phyloP scores from a whole-genome alignment of 2,113 vertebrate genomes.

The Felis chaus region DNA sequence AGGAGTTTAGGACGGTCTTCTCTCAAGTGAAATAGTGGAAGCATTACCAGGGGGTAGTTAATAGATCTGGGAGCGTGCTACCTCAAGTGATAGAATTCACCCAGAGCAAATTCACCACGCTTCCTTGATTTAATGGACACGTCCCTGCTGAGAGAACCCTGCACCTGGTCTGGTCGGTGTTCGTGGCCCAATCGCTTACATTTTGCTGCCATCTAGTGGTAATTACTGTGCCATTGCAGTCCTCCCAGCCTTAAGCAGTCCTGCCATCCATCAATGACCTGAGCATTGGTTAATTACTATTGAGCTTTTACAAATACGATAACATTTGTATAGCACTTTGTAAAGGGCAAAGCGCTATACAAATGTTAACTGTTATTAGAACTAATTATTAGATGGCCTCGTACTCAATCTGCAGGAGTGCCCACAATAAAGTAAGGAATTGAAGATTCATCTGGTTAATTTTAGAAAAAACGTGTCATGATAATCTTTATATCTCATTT shows the following conservation, averaged over 20 bases:
- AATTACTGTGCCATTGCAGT: accelerated
- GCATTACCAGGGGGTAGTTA: neutral
- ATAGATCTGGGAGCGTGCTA: conserved; percentile 9
- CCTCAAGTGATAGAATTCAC: conserved; percentile 58
- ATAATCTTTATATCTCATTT: conserved; percentile 37
- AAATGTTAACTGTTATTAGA: conserved; percentile 70
- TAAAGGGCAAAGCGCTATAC: conserved; percentile 59
- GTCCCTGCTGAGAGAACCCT: conserved; percentile 1
- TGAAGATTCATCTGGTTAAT: conserved; percentile 56
- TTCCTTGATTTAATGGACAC: neutral
- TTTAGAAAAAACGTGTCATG: conserved; percentile 43
- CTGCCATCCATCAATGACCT: neutral
- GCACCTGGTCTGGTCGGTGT: neutral
- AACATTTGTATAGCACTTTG: conserved; percentile 58
- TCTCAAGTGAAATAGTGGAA: neutral
- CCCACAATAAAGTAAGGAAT: conserved; percentile 28
- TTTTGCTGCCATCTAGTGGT: conserved; percentile 76
- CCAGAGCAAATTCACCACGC: conserved; percentile 11
- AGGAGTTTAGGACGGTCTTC: neutral
- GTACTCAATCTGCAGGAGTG: conserved; percentile 49
- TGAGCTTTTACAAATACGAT: conserved; percentile 63
- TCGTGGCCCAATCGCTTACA: neutral
- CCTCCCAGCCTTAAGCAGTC: neutral
- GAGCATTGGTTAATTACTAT: conserved; percentile 63
- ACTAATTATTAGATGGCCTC: conserved; percentile 57